Evolutionary conservation across 2,888 invertebrate species (phyloP), one percentile per base, ranked within the genome.

Genomic region (Pediacus dermestoides): DNA sequence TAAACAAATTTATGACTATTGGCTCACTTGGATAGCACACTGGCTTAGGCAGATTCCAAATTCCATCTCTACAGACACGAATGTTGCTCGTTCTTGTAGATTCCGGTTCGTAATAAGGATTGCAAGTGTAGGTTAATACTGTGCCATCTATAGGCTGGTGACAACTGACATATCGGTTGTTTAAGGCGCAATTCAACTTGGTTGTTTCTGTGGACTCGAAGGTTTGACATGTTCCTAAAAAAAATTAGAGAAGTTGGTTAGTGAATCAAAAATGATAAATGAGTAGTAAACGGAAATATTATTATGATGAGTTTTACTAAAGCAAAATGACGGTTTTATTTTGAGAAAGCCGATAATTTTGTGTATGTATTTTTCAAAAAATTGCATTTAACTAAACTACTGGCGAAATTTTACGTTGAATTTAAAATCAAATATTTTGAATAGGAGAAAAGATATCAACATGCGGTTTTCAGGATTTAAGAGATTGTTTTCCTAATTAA

Each of bases 1-100:
- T 46, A 48, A 34, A 30, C 26, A 50, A 34, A 32, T 48, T 41
- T 31, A 48, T 42, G 10, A 46, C 28, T 12, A 46, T 47, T 37
- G 51, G 52, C 52, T 51, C 58, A 64, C 64, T 60, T 62, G 59
- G 60, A 39, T 44, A 45, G 37, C 64, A 64, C 1, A 39, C 35
- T 0, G 60, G 62, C 2, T 35, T 26, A 2, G 43, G 33, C 4
- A 47, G 35, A 23, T 56, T 53, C 61, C 61, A 61, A 1, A 34
- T 27, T 2, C 59, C 58, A 8, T 52, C 45, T 10, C 14, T 35
- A 41, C 61, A 61, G 25, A 31, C 33, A 12, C 50, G 34, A 4
- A 36, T 34, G 1, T 23, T 16, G 2, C 11, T 10, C 3, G 7
- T 18, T 18, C 35, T 28, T 4, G 37, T 44, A 11, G 3, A 9